These are phyloP conservation scores for Buceros bicornis DNA, from an alignment of 2,797 vertebrate genomes.

Conservation along the genomic window DNA sequence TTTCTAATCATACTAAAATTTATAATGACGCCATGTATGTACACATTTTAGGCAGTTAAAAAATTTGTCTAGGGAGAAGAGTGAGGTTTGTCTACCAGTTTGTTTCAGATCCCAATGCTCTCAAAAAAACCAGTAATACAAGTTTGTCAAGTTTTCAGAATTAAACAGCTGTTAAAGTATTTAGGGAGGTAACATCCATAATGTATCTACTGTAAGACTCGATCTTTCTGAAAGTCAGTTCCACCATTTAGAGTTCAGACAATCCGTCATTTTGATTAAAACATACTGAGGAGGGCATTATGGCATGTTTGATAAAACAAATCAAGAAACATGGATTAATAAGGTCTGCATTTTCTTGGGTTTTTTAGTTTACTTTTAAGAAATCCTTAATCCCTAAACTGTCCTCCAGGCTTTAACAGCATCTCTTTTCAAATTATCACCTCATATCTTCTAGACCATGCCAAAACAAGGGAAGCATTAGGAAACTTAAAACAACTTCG, in stretches of 20 bases:
- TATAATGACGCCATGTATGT: neutral
- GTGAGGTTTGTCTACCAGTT: neutral
- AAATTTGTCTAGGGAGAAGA: neutral
- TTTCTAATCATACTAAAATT: neutral
- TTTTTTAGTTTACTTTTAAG: neutral
- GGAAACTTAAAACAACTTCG: neutral
- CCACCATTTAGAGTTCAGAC: neutral
- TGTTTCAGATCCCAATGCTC: neutral
- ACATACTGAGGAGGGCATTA: neutral
- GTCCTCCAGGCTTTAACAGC: neutral
- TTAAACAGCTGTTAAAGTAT: conserved; percentile 10
- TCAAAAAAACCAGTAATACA: neutral
- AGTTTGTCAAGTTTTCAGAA: neutral
- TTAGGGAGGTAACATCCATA: neutral
- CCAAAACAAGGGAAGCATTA: neutral
- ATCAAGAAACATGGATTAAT: neutral
- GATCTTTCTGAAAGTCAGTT: neutral
- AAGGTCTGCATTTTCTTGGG: neutral
- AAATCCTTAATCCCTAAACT: neutral
- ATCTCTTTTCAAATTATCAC: neutral
- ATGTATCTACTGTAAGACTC: neutral
- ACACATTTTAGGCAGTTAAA: neutral
- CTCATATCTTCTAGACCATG: neutral
- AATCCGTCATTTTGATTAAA: neutral
- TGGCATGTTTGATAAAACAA: neutral